Conservation (phyloP, 1,140 invertebrate species). For the Saccostrea glomerata region DNA sequence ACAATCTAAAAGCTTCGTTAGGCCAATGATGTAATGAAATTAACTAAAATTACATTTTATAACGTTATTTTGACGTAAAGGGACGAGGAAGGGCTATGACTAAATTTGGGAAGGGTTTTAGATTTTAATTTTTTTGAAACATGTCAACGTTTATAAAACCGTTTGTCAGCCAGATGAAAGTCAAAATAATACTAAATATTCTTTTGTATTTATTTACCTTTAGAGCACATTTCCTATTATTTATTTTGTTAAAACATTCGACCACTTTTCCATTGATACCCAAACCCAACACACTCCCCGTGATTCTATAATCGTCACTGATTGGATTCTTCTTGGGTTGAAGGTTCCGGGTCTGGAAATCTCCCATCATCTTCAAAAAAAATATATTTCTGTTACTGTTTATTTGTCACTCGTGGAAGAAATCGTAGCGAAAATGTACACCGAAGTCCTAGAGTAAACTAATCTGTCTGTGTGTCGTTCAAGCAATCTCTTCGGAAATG, state of each 20-base stretch:
- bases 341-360: slow-evolving; percentile 67
- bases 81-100: background rate
- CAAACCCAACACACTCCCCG: slow-evolving; percentile 95
- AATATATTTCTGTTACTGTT: background rate
- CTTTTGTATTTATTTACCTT: slow-evolving; percentile 83
- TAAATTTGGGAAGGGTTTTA: too few species aligned
- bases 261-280: slow-evolving; percentile 97
- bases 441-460: slow-evolving; percentile 25
- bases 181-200: background rate
- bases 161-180: too few species aligned
- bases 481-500: slow-evolving; percentile 58
- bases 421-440: slow-evolving; percentile 33
- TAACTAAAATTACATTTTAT: background rate
- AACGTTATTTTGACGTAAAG: background rate
- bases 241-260: slow-evolving; percentile 83
- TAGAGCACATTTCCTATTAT: slow-evolving; percentile 89
- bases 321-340: slow-evolving; percentile 84
- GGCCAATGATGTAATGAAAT: background rate
- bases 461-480: slow-evolving; percentile 40
- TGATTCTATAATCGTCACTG: slow-evolving; percentile 95
- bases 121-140: background rate
- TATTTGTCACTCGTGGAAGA: slow-evolving; percentile 41
- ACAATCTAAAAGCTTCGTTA: too few species aligned
- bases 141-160: background rate
- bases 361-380: slow-evolving; percentile 71